phyloP scores from a whole-genome alignment of 2,888 invertebrate genomes.

The Kryphioiulus occultus region DNA sequence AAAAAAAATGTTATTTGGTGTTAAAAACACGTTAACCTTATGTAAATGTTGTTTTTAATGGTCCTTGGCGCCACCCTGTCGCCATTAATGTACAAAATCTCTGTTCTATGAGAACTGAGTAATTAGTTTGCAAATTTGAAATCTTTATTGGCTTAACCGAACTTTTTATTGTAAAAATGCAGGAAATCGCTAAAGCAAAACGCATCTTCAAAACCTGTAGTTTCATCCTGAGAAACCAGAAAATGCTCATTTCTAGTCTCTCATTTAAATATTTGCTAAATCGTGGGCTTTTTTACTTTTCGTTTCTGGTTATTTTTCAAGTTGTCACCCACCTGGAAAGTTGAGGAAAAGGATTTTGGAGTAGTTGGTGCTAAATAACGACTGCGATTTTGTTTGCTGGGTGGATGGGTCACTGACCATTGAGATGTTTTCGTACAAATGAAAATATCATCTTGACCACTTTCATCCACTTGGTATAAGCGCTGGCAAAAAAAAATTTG shows the following conservation, averaged over 20 bases:
- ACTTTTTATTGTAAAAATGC: not conserved
- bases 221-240: not conserved
- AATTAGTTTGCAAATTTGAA: not conserved
- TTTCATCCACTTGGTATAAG: not conserved
- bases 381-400: not conserved
- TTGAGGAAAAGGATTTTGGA: not conserved
- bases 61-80: not conserved
- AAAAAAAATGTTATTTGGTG: not conserved
- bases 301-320: not conserved
- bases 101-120: not conserved
- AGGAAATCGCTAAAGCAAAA: constrained; percentile 20
- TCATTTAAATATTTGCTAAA: not conserved
- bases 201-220: not conserved
- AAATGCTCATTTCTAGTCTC: not conserved
- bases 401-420: not conserved
- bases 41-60: not conserved
- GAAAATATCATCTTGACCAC: not conserved
- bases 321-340: constrained; percentile 10
- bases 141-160: not conserved
- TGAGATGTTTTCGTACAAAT: not conserved
- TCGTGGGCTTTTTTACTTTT: not conserved
- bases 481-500: not conserved
- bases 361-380: not conserved
- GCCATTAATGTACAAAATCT: not conserved
- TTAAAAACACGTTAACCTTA: too few relatives aligned